phyloP scores from a whole-genome alignment of 2,113 vertebrate genomes.

The Cyprinodon tularosa region DNA sequence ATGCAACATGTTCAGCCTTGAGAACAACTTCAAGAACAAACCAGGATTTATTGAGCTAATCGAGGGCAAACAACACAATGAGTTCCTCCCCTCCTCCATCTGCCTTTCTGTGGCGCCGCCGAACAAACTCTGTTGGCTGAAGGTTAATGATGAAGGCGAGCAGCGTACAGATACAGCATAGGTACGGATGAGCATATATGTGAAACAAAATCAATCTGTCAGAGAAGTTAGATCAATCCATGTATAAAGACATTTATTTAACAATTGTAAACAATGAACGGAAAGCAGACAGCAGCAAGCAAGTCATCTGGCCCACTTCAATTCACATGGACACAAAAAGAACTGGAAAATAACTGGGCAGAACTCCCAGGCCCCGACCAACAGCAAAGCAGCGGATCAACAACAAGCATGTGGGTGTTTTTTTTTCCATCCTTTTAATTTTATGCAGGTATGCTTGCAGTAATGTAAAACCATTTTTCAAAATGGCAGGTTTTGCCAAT shows the following conservation, averaged over 20 bases:
- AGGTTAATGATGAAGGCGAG: slow-evolving; percentile 67
- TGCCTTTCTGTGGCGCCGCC: slow-evolving; percentile 11
- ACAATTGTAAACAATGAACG: no score
- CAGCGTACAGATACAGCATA: slow-evolving; percentile 72
- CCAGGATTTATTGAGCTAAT: slow-evolving; percentile 33
- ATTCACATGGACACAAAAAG: slow-evolving; percentile 10
- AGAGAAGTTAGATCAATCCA: no score
- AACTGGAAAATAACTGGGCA: slow-evolving; percentile 59
- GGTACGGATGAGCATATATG: slow-evolving; percentile 56
- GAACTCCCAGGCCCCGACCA: slow-evolving; percentile 38
- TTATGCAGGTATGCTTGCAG: slow-evolving; percentile 6
- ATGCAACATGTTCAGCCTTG: neutral
- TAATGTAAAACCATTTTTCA: slow-evolving; percentile 38
- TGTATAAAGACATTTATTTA: neutral
- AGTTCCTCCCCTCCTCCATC: slow-evolving; percentile 52
- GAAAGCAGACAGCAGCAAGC: neutral
- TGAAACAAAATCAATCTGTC: neutral
- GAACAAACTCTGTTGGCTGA: slow-evolving; percentile 54
- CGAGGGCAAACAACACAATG: slow-evolving; percentile 35
- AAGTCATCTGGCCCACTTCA: neutral
- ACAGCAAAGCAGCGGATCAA: neutral
- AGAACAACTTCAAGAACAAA: slow-evolving; percentile 22
- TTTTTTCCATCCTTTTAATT: neutral
- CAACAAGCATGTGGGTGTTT: neutral
- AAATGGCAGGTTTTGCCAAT: slow-evolving; percentile 29